phyloP scores from a whole-genome alignment of 2,888 invertebrate genomes.

The Holacanthella duospinosa region DNA sequence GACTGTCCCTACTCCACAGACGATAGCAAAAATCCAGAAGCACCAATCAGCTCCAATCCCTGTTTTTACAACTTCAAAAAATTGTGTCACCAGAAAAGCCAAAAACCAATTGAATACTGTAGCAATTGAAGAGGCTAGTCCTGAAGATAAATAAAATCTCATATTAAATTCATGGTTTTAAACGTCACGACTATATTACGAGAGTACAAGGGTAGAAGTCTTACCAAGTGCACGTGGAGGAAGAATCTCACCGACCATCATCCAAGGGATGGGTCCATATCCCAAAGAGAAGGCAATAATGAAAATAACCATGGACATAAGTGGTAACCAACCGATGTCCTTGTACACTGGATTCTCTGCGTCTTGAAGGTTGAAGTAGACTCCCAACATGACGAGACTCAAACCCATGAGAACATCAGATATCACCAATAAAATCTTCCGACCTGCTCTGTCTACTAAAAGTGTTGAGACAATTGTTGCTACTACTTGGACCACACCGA shows the following conservation, averaged over 20 bases:
- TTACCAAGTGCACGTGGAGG: constrained; percentile 68
- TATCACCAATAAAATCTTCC: constrained; percentile 75
- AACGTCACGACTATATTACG: no score
- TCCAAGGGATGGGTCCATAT: constrained; percentile 73
- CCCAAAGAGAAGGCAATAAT: constrained; percentile 78
- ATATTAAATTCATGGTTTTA: background rate
- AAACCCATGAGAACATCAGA: constrained; percentile 68
- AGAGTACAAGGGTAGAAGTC: background rate
- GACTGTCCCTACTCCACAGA: constrained; percentile 26
- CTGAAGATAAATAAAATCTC: constrained; percentile 4
- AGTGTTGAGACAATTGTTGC: constrained; percentile 77
- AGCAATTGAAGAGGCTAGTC: constrained; percentile 41
- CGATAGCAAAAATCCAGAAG: constrained; percentile 32
- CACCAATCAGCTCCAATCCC: constrained; percentile 28
- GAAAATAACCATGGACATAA: constrained; percentile 68
- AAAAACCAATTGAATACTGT: constrained; percentile 65
- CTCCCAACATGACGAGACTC: constrained; percentile 59
- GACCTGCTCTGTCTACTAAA: constrained; percentile 79
- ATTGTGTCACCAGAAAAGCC: constrained; percentile 49
- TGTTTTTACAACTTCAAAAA: constrained; percentile 40
- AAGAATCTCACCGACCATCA: constrained; percentile 86
- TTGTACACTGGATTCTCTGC: constrained; percentile 9
- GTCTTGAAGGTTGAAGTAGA: constrained; percentile 63
- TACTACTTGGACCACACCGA: constrained; percentile 77
- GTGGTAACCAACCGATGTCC: constrained; percentile 50